Percentiles rank a stretch among this genome's conserved stretches.
These are phyloP conservation scores for Labia minor DNA, from an alignment of 2,888 invertebrate species.

Conservation along the genomic window DNA sequence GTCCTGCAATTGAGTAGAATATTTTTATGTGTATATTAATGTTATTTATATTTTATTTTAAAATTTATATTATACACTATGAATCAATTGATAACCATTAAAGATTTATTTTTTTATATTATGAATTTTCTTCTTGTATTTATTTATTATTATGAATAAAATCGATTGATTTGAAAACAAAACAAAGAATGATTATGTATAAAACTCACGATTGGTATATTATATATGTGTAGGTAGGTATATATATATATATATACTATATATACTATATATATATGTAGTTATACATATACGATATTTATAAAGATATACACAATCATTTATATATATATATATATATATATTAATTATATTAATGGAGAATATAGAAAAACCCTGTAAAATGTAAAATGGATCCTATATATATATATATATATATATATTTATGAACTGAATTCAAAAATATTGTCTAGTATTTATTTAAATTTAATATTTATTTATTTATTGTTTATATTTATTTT, in stretches of 20 bases:
- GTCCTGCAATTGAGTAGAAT: no score
- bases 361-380: conserved; percentile 2
- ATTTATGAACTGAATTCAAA: not conserved
- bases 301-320: not conserved
- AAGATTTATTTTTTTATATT: not conserved
- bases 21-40: no score
- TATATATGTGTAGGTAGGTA: not conserved
- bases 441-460: conserved; percentile 4
- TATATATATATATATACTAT: no score
- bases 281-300: no score
- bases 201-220: not conserved
- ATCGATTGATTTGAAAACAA: not conserved
- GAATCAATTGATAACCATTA: not conserved
- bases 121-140: not conserved
- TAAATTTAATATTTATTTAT: not conserved
- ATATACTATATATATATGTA: no score
- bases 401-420: no score
- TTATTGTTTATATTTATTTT: no score
- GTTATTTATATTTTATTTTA: no score
- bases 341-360: conserved; percentile 1
- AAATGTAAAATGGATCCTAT: not conserved
- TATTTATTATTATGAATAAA: no score
- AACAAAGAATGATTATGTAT: not conserved
- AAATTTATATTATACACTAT: no score
- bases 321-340: not conserved